A percentile compares a stretch with the other conserved stretches of the same genome.
Conservation (phyloP, 1,140 invertebrate genomes). For the Eciton burchellii region DNA sequence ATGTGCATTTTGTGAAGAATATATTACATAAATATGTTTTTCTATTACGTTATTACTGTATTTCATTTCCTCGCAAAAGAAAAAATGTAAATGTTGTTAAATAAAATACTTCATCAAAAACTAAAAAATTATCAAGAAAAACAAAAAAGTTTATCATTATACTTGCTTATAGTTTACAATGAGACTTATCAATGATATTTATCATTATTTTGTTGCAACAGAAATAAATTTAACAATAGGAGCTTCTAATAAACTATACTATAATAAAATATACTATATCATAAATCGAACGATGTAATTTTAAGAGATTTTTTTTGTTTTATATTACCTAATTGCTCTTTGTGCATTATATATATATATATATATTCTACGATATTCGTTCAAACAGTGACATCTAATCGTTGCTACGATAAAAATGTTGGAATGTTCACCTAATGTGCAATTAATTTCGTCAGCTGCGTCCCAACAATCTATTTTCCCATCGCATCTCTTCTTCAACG, state of each 20-base stretch:
- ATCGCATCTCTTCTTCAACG: conserved; percentile 89
- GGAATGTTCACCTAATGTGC: conserved; percentile 87
- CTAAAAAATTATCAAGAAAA: conserved; percentile 6
- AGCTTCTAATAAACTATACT: background rate
- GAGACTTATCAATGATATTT: background rate
- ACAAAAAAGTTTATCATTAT: background rate
- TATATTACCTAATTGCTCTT: background rate
- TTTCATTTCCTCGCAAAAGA: background rate
- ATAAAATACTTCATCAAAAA: background rate
- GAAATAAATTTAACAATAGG: conserved; percentile 1
- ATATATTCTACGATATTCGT: background rate
- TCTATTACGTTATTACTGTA: background rate
- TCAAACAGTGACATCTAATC: conserved; percentile 8
- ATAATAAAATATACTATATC: background rate
- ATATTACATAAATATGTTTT: background rate
- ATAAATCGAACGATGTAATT: background rate
- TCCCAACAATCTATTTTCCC: conserved; percentile 93
- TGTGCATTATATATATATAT: no score
- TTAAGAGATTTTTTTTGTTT: background rate
- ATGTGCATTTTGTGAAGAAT: background rate
- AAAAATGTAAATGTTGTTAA: background rate
- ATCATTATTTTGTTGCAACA: conserved; percentile 1
- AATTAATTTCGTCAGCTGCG: conserved; percentile 92
- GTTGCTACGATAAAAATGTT: background rate
- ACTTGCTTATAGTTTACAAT: background rate